Evolutionary conservation across 2,797 vertebrate species (phyloP), one percentile per base, ranked within the genome.

Genomic region (Siniperca undulata): DNA sequence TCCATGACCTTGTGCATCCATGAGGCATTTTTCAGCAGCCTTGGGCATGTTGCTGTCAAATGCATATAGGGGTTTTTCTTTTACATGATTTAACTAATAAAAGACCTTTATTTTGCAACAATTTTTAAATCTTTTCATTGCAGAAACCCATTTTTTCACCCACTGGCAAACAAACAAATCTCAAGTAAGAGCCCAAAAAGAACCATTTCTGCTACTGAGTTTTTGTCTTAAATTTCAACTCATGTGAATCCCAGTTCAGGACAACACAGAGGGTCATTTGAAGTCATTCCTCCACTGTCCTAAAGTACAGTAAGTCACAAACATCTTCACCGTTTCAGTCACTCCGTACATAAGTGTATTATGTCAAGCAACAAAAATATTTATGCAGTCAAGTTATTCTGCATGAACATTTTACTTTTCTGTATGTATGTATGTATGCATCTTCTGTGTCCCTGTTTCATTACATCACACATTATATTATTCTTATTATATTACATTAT

Each of bases 361-460:
- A 38, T n/a, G 19, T 61, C 46, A 36, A n/a, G 36, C 73, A 82
- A 78, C 73, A 81, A 78, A 73, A 62, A 36, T 44, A 71, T 66
- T 65, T 2, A 61, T 60, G 50, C 64, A 40, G 17, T 13, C 0
- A 61, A 36, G 20, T 38, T 30, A 44, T 52, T 70, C 50, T 36
- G 16, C 55, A 79, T 67, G 9, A 68, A 38, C 10, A 40, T 24
- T 69, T 72, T 9, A 42, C 11, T 60, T 73, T 24, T 58, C 13
- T 86, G 12, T 62, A 38, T 71, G 9, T 24, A 38, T 71, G 9
- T 24, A 19, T 58, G 40, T 13, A n/a, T 46, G 20, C 2, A 19
- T 58, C 9, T 40, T 20, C 7, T 71, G 10, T 36, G 2, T 48
- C 6, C 6, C 6, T 0, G 3, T 70, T 48, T 42, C 8, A 53